Evolutionary conservation across 2,797 vertebrate genomes (phyloP).

Genomic region (Pseudochaenichthys georgianus): DNA sequence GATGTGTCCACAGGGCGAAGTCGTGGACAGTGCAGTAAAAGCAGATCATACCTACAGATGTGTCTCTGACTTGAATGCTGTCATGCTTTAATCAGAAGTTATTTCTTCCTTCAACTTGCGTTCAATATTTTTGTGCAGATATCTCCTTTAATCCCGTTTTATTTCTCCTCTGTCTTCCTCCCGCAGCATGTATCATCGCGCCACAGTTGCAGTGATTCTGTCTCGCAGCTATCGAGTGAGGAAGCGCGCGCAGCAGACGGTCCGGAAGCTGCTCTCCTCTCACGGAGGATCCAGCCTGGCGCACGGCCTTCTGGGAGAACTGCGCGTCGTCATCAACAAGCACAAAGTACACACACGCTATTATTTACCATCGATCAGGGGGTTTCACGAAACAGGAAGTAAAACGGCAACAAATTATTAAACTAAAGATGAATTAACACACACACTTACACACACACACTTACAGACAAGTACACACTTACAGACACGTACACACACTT

Average conservation of each 20-base stretch:
- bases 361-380: neutral
- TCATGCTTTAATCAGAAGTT: too few relatives aligned
- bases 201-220: constrained; percentile 87
- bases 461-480: neutral
- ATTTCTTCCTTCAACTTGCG: too few relatives aligned
- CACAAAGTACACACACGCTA: constrained; percentile 87
- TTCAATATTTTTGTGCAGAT: too few relatives aligned
- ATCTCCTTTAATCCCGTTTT: too few relatives aligned
- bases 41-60: too few relatives aligned
- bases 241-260: constrained; percentile 90
- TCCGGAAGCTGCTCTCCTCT: constrained; percentile 92
- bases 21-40: too few relatives aligned
- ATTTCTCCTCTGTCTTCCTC: too few relatives aligned
- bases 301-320: constrained; percentile 91
- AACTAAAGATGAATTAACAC: too few relatives aligned
- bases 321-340: constrained; percentile 89
- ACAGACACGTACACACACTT: neutral
- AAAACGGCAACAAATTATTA: too few relatives aligned
- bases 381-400: too few relatives aligned
- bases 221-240: constrained; percentile 92
- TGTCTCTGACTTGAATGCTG: too few relatives aligned
- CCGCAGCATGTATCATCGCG: constrained; percentile 92
- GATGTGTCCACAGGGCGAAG: too few relatives aligned
- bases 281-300: constrained; percentile 90
- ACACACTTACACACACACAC: neutral